Base-by-base conservation (phyloP, 2,113 vertebrate genomes). In the Pseudois nayaur region DNA sequence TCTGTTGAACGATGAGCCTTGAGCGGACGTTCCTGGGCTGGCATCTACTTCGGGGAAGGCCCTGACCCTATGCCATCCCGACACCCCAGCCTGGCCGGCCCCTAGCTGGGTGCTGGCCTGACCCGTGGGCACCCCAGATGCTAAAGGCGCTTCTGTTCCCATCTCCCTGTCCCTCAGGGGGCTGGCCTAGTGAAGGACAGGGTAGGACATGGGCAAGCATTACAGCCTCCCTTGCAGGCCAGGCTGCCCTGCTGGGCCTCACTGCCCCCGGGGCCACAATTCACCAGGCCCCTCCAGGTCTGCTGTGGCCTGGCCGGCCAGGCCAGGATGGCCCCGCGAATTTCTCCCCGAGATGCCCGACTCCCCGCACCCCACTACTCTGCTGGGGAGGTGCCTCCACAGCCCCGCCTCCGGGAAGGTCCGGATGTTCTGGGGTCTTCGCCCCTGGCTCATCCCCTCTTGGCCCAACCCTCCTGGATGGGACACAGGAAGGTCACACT, bases 401-500 rank as follows among this genome's bases (percentile, higher is more conserved):
- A 19, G 50, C 33, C 71, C 52, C 3, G 1, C 23, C n/a, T 29
- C 36, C 1, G 0, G 54, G 33, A 19, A 27, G 45, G 19, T 15
- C 7, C 0, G 6, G 17, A 6, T 29, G 31, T 57, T 11, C 48
- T 57, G 10, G 55, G 19, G 59, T 33, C 29, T 19, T 19, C 5
- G 0, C 43, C 6, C 31, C 12, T 40, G 3, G 13, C 55, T 71
- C 29, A 3, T 45, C 21, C 16, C 52, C 31, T 55, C 8, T 33
- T 17, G 31, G 29, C 31, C 31, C 33, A 33, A 15, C 79, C 31
- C 31, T 12, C 48, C 33, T 10, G 27, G 33, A 45, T 33, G 78
- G 40, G 50, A 12, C 60, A 9, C 54, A 3, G 4, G 16, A 29
- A 19, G 36, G 12, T 0, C 0, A 0, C 17, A 13, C 8, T 17